A percentile compares a stretch with the other conserved stretches of the same genome.
Conservation (phyloP, 1,140 invertebrate genomes). For the Hesperophylax magnus region DNA sequence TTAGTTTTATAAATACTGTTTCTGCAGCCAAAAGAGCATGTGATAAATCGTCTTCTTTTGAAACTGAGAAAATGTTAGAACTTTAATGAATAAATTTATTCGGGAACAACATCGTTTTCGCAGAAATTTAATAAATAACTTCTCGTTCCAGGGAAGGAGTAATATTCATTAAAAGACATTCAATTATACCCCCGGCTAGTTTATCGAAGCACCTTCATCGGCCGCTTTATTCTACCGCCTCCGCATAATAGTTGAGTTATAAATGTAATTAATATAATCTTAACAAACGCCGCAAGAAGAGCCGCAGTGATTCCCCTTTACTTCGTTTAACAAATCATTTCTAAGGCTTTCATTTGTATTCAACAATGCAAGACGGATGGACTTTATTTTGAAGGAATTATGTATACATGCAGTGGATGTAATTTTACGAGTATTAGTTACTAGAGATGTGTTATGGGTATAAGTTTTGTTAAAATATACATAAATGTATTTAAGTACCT, state of each 20-base stretch:
- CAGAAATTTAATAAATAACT: slow-evolving; percentile 4
- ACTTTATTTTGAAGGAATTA: background rate
- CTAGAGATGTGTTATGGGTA: too few relatives aligned
- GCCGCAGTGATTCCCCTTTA: background rate
- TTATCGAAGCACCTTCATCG: background rate
- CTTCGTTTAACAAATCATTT: slow-evolving; percentile 11
- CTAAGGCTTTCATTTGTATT: background rate
- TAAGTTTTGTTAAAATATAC: too few relatives aligned
- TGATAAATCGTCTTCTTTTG: too few relatives aligned
- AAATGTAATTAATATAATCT: slow-evolving; percentile 47
- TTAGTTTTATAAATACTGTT: too few relatives aligned
- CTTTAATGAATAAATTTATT: too few relatives aligned
- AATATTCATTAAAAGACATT: background rate
- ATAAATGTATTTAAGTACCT: too few relatives aligned
- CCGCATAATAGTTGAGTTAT: slow-evolving; percentile 46
- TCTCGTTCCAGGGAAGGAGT: slow-evolving; percentile 3
- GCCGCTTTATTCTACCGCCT: background rate
- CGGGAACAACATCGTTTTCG: too few relatives aligned
- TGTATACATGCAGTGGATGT: too few relatives aligned
- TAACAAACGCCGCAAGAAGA: background rate
- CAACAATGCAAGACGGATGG: background rate
- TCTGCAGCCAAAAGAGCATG: too few relatives aligned
- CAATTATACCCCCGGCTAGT: background rate
- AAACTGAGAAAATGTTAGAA: too few relatives aligned
- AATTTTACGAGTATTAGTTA: too few relatives aligned